Evolutionary conservation across 1,140 invertebrate genomes (phyloP).

Genomic region (Heliconius congener): DNA sequence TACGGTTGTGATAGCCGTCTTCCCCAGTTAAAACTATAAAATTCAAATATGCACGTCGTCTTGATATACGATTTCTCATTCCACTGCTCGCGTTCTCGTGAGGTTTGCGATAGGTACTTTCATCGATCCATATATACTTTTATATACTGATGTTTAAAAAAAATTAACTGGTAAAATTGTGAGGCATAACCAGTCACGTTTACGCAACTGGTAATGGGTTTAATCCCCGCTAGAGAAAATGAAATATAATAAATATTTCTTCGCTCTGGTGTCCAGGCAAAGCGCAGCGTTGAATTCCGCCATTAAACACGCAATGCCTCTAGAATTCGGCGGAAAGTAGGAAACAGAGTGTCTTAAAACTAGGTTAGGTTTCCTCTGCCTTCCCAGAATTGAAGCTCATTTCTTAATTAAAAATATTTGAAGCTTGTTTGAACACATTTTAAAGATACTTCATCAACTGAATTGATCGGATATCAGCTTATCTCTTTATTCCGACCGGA

Average conservation of each 20-base stretch:
- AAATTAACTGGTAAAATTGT: not conserved
- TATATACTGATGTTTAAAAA: too few species aligned
- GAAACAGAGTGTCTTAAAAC: too few species aligned
- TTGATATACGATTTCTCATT: constrained; percentile 6
- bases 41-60: not conserved
- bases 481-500: constrained; percentile 23
- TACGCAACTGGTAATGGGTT: too few species aligned
- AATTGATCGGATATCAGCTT: constrained; percentile 25
- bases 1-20: not conserved
- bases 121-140: not conserved
- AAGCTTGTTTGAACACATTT: not conserved
- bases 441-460: not conserved
- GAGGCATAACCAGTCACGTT: not conserved
- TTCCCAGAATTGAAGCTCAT: too few species aligned
- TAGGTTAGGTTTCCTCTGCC: too few species aligned
- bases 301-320: too few species aligned
- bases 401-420: not conserved
- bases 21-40: constrained; percentile 5
- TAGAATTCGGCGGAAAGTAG: too few species aligned
- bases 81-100: not conserved
- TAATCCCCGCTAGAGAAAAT: too few species aligned
- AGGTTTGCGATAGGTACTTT: not conserved
- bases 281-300: too few species aligned
- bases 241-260: too few species aligned
- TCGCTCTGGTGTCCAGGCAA: too few species aligned